Conservation (phyloP, 1,140 invertebrate species). For the Drosophila nannoptera region DNA sequence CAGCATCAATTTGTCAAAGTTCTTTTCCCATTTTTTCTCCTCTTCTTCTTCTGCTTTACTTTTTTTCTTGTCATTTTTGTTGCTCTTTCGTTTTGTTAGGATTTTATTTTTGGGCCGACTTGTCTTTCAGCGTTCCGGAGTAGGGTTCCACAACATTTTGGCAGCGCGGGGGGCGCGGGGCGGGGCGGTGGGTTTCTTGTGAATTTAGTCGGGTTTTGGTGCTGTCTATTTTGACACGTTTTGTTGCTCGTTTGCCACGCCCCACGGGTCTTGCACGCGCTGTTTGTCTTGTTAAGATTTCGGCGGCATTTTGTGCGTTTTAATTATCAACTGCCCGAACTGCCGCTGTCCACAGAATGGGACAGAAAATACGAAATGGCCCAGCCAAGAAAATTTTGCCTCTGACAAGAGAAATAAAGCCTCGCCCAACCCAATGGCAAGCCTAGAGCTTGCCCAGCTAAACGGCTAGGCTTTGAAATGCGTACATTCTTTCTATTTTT, state of each 20-base stretch:
- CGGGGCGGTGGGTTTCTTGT: not conserved
- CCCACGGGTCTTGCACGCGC: conserved; percentile 33
- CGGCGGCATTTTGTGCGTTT: conserved; percentile 41
- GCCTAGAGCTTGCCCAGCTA: not conserved
- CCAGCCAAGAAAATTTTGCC: conserved; percentile 28
- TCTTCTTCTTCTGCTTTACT: not conserved
- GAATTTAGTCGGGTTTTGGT: not conserved
- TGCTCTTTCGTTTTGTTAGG: not conserved
- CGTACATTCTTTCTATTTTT: not conserved
- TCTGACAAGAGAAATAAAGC: conserved; percentile 8
- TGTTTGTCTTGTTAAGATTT: conserved; percentile 48
- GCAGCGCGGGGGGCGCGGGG: not conserved
- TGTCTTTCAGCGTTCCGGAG: conserved; percentile 3
- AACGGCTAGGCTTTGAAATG: not conserved
- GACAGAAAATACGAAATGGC: conserved; percentile 2
- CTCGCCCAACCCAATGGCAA: too few relatives aligned
- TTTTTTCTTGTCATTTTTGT: conserved; percentile 2
- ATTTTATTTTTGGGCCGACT: conserved; percentile 16
- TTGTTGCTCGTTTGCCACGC: conserved; percentile 35
- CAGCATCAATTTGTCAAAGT: conserved; percentile 52
- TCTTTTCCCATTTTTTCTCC: conserved; percentile 8
- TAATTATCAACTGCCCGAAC: conserved; percentile 43
- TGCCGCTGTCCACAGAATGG: conserved; percentile 10
- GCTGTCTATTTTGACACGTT: conserved; percentile 48
- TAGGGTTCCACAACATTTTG: conserved; percentile 13